phyloP scores from a whole-genome alignment of 2,113 vertebrate genomes.

The Sinosuthora webbiana region DNA sequence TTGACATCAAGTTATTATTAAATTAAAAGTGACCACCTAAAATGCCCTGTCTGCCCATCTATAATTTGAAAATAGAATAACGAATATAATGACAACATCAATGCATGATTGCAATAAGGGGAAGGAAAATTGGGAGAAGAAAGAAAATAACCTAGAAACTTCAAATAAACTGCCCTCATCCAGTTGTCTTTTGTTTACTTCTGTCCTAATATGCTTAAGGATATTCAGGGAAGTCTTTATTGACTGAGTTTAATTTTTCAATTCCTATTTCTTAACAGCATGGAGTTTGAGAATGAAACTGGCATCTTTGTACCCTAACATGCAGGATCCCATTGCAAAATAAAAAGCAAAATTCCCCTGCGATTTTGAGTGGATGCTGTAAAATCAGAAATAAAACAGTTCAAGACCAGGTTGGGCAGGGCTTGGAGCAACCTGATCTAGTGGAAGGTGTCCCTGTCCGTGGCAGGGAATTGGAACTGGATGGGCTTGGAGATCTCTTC shows the following conservation, averaged over 20 bases:
- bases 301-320: rapidly evolving
- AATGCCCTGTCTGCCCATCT: not conserved
- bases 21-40: not conserved
- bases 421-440: not conserved
- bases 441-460: not conserved
- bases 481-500: not conserved
- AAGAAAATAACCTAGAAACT: not conserved
- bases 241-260: not conserved
- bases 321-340: not conserved
- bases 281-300: not conserved
- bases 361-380: not conserved
- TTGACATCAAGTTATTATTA: not conserved
- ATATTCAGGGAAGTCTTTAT: not conserved
- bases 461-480: not conserved
- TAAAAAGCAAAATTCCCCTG: not conserved
- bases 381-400: not conserved
- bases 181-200: not conserved
- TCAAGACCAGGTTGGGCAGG: not conserved
- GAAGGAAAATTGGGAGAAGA: not conserved
- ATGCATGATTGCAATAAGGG: not conserved
- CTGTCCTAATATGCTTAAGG: not conserved
- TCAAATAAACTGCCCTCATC: not conserved
- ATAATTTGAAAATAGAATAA: not conserved
- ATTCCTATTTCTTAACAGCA: not conserved
- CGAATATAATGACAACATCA: not conserved